Conservation (phyloP, 2,113 vertebrate species). For the Colinus virginianus region DNA sequence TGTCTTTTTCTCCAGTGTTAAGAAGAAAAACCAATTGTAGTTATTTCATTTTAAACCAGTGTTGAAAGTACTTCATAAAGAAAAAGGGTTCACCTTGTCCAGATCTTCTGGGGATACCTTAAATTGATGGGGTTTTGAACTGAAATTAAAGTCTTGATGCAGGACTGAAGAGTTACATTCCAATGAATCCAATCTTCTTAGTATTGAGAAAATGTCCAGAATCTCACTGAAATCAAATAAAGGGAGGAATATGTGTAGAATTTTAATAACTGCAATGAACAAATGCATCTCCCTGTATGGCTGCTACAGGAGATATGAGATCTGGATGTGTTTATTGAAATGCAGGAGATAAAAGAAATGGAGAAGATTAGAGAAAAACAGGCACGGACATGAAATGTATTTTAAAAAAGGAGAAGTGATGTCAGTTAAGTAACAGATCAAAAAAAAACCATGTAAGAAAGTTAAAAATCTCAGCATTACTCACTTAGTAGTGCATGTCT, state of each 20-base stretch:
- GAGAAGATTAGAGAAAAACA: constrained; percentile 38
- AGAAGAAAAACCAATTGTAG: not conserved
- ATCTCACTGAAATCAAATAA: constrained; percentile 70
- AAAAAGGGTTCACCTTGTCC: not conserved
- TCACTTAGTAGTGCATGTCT: not conserved
- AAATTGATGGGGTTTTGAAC: not conserved
- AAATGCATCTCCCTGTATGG: constrained; percentile 28
- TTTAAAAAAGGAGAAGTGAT: not conserved
- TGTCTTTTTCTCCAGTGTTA: not conserved
- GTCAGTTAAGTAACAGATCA: constrained; percentile 32
- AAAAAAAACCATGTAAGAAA: not conserved
- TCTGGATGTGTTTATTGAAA: constrained; percentile 60
- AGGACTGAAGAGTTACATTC: constrained; percentile 29
- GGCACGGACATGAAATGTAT: constrained; percentile 1
- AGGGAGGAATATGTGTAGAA: constrained; percentile 49
- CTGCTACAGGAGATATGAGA: constrained; percentile 36
- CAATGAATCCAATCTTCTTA: constrained; percentile 23
- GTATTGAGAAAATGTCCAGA: constrained; percentile 43
- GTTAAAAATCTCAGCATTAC: not conserved
- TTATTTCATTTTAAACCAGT: not conserved
- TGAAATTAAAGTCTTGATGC: constrained; percentile 9
- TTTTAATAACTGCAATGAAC: constrained; percentile 62
- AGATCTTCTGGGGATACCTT: constrained; percentile 5
- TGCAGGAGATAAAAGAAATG: constrained; percentile 49
- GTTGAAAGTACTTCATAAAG: not conserved